phyloP scores from a whole-genome alignment of 2,797 vertebrate species.

The Propithecus deckenii region DNA sequence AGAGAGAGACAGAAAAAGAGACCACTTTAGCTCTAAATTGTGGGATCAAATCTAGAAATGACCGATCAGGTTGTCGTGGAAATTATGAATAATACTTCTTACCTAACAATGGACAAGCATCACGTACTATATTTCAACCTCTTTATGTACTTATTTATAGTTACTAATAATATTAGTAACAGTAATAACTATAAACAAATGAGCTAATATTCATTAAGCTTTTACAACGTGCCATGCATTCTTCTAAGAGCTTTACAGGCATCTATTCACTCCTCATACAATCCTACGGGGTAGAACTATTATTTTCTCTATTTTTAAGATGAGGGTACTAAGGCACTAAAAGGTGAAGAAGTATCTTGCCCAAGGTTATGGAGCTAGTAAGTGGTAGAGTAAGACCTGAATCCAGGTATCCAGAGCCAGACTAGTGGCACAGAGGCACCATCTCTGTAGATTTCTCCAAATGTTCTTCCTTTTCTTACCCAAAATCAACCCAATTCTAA shows the following conservation, averaged over 20 bases:
- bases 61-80: not conserved
- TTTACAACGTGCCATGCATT: not conserved
- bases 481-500: not conserved
- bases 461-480: not conserved
- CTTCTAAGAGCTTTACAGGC: not conserved
- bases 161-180: not conserved
- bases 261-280: not conserved
- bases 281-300: not conserved
- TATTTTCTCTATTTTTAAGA: constrained; percentile 3
- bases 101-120: not conserved
- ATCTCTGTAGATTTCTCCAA: not conserved
- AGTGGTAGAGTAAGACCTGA: not conserved
- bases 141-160: not conserved
- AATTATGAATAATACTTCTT: not conserved
- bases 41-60: constrained; percentile 4
- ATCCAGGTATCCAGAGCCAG: not conserved
- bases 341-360: not conserved
- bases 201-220: not conserved
- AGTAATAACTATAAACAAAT: not conserved
- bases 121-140: not conserved
- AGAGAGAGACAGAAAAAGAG: not conserved
- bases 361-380: not conserved
- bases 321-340: not conserved
- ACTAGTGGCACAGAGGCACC: not conserved
- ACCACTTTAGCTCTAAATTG: not conserved